Conservation (phyloP, 2,888 invertebrate species). For the Nesidiocoris tenuis region DNA sequence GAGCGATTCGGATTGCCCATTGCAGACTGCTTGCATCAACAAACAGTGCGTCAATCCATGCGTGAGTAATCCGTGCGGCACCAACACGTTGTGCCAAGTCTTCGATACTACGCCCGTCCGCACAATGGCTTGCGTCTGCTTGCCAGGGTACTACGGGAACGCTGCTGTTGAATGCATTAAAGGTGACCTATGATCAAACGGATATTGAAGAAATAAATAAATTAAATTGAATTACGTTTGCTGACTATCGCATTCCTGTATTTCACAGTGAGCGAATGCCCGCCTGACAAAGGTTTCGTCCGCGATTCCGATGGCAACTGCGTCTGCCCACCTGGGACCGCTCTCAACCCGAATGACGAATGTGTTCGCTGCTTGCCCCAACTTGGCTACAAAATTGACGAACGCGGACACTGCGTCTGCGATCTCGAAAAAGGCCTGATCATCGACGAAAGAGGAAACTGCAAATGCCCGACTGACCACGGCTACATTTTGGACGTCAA, state of each 20-base stretch:
- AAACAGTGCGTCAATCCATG: slow-evolving; percentile 83
- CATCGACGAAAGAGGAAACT: slow-evolving; percentile 73
- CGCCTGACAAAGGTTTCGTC: slow-evolving; percentile 68
- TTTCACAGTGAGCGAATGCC: slow-evolving; percentile 65
- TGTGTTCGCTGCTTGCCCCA: slow-evolving; percentile 72
- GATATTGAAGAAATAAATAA: too few species aligned
- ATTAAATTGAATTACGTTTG: too few species aligned
- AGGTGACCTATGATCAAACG: too few species aligned
- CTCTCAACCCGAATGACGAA: slow-evolving; percentile 69
- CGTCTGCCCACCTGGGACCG: slow-evolving; percentile 74
- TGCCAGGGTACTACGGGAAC: slow-evolving; percentile 82
- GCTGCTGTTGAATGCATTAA: slow-evolving; percentile 79
- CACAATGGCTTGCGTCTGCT: slow-evolving; percentile 86
- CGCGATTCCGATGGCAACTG: slow-evolving; percentile 67
- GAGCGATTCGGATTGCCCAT: slow-evolving; percentile 78
- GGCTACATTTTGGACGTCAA: slow-evolving; percentile 64
- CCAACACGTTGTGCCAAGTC: slow-evolving; percentile 75
- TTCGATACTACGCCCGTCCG: slow-evolving; percentile 79
- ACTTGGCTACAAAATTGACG: slow-evolving; percentile 73
- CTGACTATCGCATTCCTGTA: too few species aligned
- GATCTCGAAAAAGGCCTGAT: slow-evolving; percentile 75
- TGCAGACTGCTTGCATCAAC: slow-evolving; percentile 78
- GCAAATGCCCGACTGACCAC: slow-evolving; percentile 70
- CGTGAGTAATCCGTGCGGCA: slow-evolving; percentile 76
- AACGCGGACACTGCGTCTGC: slow-evolving; percentile 78